Conservation (phyloP, 2,888 invertebrate species). For the Drosophila subquinaria region DNA sequence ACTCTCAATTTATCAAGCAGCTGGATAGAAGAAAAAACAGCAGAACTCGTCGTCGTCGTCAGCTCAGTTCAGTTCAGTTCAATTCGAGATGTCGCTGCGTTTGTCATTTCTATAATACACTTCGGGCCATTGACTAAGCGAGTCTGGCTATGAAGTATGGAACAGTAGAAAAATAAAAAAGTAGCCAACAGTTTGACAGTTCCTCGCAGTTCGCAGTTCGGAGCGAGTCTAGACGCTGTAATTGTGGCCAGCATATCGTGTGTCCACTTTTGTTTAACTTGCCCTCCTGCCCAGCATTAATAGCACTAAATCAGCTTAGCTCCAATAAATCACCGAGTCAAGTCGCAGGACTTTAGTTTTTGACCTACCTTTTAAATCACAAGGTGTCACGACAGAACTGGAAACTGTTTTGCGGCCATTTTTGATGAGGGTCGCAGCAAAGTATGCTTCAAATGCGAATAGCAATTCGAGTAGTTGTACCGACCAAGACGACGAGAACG, state of each 20-base stretch:
- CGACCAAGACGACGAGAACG: slow-evolving; percentile 34
- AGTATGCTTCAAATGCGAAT: slow-evolving; percentile 50
- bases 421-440: slow-evolving; percentile 67
- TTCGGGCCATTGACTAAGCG: slow-evolving; percentile 51
- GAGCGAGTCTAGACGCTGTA: slow-evolving; percentile 67
- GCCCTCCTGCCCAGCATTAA: slow-evolving; percentile 50
- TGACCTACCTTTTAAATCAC: slow-evolving; percentile 77
- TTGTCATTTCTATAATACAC: slow-evolving; percentile 77
- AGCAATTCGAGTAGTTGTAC: slow-evolving; percentile 36
- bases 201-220: slow-evolving; percentile 25
- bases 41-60: slow-evolving; percentile 5
- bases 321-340: slow-evolving; percentile 66
- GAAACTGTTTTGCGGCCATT: slow-evolving; percentile 29
- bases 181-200: slow-evolving; percentile 63
- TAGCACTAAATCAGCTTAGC: slow-evolving; percentile 70
- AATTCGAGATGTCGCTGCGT: slow-evolving; percentile 59
- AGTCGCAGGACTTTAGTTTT: slow-evolving; percentile 55
- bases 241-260: slow-evolving; percentile 63
- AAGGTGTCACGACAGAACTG: slow-evolving; percentile 64
- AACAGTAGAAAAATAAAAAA: slow-evolving; percentile 26
- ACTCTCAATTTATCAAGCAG: slow-evolving; percentile 68
- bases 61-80: slow-evolving; percentile 33
- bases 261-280: slow-evolving; percentile 27
- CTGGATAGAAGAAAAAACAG: slow-evolving; percentile 40
- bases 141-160: slow-evolving; percentile 23